Evolutionary conservation across 2,888 invertebrate species (phyloP), one percentile per base, ranked within the genome.

Genomic region (Tachystola acroxantha): DNA sequence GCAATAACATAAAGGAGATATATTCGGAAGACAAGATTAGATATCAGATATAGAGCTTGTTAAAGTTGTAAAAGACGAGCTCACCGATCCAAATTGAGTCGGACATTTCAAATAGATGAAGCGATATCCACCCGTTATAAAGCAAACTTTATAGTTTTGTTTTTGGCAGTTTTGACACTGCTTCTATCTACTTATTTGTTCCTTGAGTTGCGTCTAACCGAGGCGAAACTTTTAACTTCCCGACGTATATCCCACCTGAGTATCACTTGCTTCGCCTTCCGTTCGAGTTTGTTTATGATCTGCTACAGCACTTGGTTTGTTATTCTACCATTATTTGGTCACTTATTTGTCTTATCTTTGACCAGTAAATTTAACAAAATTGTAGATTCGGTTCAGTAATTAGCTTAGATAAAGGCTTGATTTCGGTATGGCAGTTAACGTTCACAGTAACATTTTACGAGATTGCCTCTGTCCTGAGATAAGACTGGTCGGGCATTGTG

Each of bases 111-210:
- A 81, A 80, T 71, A 82, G 84, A 85, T 82, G 81, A 81, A 80
- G 56, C 68, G 81, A 72, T 82, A 80, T 80, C 80, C 70, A 71
- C 64, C 73, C 62, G 80, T 72, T 80, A 77, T 81, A 74, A 74
- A 79, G 69, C 78, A 71, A 85, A 86, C 77, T 87, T 88, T 87
- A 88, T 87, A 82, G 88, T 85, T 86, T 87, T 88, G 87, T 88
- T 88, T 87, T 87, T 86, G 84, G 78, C 84, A 85, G 84, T 86
- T 86, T 76, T 81, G 85, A 86, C 86, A 75, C 65, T 68, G 72
- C 75, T 75, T 77, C 80, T 76, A 73, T 82, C 80, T 81, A 79
- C 78, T 82, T 84, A 84, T 84, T 85, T 84, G 82, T 82, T 81
- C 81, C 70, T 77, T 68, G 64, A 70, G 64, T 61, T 75, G 78